Percentiles rank a stretch among this genome's conserved stretches.
Evolutionary conservation across 2,797 vertebrate species (phyloP).

Genomic region (Lateolabrax maculatus): DNA sequence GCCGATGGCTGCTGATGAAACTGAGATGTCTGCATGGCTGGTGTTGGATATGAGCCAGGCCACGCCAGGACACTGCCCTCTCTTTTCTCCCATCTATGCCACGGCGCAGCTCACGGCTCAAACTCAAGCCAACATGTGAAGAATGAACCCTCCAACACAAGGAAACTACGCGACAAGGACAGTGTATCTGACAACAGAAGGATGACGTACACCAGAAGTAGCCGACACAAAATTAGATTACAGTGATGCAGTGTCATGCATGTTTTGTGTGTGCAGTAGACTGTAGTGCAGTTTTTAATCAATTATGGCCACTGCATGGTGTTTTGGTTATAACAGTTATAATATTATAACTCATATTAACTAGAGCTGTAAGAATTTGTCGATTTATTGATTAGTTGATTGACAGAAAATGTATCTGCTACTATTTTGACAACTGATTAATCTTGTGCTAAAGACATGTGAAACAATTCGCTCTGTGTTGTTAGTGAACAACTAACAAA

Average conservation of each 20-base stretch:
- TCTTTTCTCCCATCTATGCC: slow-evolving; percentile 43
- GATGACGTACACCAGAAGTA: slow-evolving; percentile 3
- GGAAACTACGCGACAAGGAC: background rate
- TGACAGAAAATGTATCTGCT: background rate
- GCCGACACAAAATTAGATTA: background rate
- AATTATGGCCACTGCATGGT: background rate
- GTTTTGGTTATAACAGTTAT: background rate
- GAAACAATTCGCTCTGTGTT: background rate
- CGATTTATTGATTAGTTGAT: background rate
- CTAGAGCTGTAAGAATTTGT: background rate
- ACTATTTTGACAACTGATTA: background rate
- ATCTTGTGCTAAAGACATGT: background rate
- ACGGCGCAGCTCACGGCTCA: slow-evolving; percentile 30
- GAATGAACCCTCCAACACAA: slow-evolving; percentile 7
- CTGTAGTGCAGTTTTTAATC: background rate
- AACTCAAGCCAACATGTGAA: slow-evolving; percentile 25
- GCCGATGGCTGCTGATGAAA: slow-evolving; percentile 62
- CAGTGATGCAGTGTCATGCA: background rate
- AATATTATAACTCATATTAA: background rate
- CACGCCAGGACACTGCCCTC: slow-evolving; percentile 57
- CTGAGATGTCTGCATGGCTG: slow-evolving; percentile 58
- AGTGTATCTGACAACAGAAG: background rate
- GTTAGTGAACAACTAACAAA: background rate
- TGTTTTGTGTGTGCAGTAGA: background rate
- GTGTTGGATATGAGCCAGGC: slow-evolving; percentile 63